phyloP scores from a whole-genome alignment of 2,113 vertebrate genomes.

The Trachemys scripta region DNA sequence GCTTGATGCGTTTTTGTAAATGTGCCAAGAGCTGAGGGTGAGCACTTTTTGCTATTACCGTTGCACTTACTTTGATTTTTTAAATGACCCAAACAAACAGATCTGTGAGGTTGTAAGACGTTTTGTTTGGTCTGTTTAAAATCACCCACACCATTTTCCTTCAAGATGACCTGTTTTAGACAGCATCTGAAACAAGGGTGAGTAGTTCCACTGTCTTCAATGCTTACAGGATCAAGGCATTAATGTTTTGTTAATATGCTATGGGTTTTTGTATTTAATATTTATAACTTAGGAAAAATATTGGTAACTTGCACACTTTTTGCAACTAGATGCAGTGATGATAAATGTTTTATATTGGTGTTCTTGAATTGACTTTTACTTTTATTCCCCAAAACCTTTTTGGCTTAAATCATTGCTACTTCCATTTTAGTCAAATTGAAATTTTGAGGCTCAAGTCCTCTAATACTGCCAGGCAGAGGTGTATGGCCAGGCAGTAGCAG shows the following conservation, averaged over 20 bases:
- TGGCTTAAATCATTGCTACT: neutral
- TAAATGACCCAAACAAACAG: neutral
- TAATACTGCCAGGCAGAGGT: neutral
- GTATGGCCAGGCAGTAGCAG: neutral
- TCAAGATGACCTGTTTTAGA: neutral
- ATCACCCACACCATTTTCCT: neutral
- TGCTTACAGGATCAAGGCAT: neutral
- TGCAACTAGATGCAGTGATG: neutral
- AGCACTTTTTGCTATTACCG: neutral
- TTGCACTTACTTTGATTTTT: neutral
- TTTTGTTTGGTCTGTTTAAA: neutral
- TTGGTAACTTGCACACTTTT: neutral
- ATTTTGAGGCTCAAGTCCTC: neutral
- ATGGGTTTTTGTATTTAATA: neutral
- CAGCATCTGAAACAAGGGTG: neutral
- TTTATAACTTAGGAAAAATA: neutral
- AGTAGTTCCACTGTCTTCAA: neutral
- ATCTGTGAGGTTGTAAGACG: neutral
- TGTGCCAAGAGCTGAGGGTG: neutral
- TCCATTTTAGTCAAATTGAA: neutral
- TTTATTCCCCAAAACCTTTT: neutral
- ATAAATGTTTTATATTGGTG: neutral
- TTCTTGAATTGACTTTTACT: neutral
- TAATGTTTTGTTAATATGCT: neutral
- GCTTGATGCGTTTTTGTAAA: neutral